Conservation (phyloP, 2,888 invertebrate species). For the Sesia bembeciformis region DNA sequence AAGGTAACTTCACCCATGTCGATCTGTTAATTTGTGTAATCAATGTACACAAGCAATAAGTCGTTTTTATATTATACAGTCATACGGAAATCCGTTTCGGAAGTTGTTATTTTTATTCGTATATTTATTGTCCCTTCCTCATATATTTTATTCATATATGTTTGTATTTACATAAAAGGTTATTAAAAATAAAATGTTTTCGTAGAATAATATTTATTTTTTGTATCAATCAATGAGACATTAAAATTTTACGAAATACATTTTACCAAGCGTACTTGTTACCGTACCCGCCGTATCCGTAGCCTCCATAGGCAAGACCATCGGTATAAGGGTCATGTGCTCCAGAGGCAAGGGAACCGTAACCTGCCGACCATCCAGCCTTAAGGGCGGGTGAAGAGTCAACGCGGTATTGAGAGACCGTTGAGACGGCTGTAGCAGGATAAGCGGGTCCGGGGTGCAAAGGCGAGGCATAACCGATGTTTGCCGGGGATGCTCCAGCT, state of each 20-base stretch:
- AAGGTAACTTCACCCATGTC: slow-evolving; percentile 35
- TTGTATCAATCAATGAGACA: too few species aligned
- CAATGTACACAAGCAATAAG: slow-evolving; percentile 1
- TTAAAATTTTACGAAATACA: not conserved
- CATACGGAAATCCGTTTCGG: slow-evolving; percentile 17
- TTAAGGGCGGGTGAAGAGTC: not conserved
- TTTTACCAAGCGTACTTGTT: slow-evolving; percentile 2
- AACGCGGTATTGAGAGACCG: not conserved
- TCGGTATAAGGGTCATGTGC: not conserved
- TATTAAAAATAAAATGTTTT: too few species aligned
- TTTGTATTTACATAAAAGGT: not conserved
- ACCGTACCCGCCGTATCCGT: slow-evolving; percentile 12
- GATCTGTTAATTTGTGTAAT: slow-evolving; percentile 15
- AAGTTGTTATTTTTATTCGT: not conserved
- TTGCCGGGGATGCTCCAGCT: not conserved
- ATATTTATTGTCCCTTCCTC: not conserved
- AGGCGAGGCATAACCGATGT: not conserved
- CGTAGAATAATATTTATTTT: too few species aligned
- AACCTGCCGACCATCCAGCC: not conserved
- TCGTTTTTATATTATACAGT: slow-evolving; percentile 4
- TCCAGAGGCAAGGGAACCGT: not conserved
- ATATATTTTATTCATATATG: not conserved
- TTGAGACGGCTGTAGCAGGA: not conserved
- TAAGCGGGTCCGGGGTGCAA: not conserved
- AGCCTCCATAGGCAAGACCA: slow-evolving; percentile 13